Conservation (phyloP, 2,113 vertebrate species). For the Cavia aperea region DNA sequence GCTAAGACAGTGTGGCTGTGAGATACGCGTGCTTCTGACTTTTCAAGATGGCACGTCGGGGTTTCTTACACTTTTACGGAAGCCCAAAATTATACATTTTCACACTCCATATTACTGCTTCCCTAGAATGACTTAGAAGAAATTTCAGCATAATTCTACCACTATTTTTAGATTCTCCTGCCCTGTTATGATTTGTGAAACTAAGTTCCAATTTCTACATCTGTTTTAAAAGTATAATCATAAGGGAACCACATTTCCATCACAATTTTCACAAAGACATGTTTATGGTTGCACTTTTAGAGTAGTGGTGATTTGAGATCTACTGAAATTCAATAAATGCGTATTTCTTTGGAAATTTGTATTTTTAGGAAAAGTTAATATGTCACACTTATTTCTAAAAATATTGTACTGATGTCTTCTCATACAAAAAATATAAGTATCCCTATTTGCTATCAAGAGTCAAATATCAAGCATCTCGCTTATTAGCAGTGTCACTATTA, state of each 20-base stretch:
- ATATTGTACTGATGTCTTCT: neutral
- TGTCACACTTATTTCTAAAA: slow-evolving; percentile 3
- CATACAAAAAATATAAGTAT: neutral
- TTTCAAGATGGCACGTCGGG: neutral
- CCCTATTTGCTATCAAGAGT: neutral
- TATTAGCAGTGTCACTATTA: neutral
- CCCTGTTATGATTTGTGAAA: neutral
- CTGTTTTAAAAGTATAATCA: slow-evolving; percentile 49
- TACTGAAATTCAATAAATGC: slow-evolving; percentile 11
- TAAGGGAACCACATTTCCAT: neutral
- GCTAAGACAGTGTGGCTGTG: neutral
- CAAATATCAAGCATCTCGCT: neutral
- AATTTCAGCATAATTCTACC: neutral
- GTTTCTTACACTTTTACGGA: neutral
- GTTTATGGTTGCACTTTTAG: slow-evolving; percentile 6
- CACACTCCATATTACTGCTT: neutral
- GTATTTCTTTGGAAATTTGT: slow-evolving; percentile 9
- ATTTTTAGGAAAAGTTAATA: slow-evolving; percentile 12
- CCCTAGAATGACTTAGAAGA: neutral
- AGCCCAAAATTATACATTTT: neutral
- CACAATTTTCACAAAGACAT: slow-evolving; percentile 31
- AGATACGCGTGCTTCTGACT: neutral
- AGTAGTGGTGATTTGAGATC: slow-evolving; percentile 16
- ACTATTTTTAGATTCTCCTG: neutral
- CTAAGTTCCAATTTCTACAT: neutral